Percentiles rank a stretch among this genome's conserved stretches.
phyloP scores from a whole-genome alignment of 1,140 invertebrate species.

The Tetramorium simillimum region DNA sequence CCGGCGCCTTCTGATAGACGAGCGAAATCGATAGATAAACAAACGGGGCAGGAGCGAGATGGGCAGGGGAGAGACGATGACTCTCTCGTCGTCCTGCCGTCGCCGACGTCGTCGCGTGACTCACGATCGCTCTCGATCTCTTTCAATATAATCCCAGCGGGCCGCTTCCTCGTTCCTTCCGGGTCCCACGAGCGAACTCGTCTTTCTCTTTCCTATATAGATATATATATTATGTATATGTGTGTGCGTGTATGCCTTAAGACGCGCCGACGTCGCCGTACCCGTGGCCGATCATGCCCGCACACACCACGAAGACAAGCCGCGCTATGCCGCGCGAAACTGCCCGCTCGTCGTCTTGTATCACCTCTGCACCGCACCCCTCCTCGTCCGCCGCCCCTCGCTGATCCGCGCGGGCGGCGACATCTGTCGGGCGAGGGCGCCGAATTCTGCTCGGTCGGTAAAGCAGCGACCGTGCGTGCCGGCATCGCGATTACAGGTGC shows the following conservation, averaged over 20 bases:
- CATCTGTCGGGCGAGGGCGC: neutral
- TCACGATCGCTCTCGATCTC: neutral
- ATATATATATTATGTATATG: neutral
- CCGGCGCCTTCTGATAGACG: constrained; percentile 44
- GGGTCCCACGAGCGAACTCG: neutral
- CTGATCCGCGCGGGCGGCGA: neutral
- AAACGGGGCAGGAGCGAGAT: constrained; percentile 13
- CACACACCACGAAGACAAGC: constrained; percentile 4
- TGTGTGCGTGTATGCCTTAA: neutral
- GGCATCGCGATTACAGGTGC: neutral
- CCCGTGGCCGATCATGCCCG: neutral
- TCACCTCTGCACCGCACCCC: neutral
- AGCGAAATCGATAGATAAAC: constrained; percentile 45
- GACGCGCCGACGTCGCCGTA: neutral
- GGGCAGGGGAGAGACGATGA: neutral
- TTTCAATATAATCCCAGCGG: neutral
- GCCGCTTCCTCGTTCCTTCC: neutral
- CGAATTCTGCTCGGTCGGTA: neutral
- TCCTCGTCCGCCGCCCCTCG: neutral
- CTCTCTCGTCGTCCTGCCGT: neutral
- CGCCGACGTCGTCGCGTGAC: neutral
- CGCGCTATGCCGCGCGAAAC: constrained; percentile 10
- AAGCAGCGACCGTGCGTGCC: neutral
- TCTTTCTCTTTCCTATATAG: neutral
- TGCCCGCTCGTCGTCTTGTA: neutral